Conservation (phyloP, 2,888 invertebrate genomes). For the Orthonychiurus folsomi region DNA sequence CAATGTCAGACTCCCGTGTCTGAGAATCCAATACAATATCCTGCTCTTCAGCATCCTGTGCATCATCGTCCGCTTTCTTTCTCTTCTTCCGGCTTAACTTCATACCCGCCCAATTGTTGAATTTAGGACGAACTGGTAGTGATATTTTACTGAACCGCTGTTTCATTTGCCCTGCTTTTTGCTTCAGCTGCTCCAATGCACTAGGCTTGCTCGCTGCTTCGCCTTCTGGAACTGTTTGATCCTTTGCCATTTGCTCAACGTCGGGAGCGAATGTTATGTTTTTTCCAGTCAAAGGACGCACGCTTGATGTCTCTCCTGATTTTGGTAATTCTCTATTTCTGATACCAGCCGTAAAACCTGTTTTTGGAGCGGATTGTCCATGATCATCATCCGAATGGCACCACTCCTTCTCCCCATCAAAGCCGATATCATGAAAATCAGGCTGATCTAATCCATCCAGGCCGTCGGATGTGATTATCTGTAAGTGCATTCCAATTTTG, state of each 20-base stretch:
- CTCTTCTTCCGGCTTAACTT: slow-evolving; percentile 23
- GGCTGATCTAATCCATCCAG: slow-evolving; percentile 37
- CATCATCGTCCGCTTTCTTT: slow-evolving; percentile 2
- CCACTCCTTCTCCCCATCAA: slow-evolving; percentile 40
- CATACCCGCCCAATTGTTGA: slow-evolving; percentile 44
- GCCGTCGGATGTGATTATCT: slow-evolving; percentile 38
- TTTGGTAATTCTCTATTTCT: slow-evolving; percentile 19
- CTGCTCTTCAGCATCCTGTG: slow-evolving; percentile 14
- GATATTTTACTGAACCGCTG: slow-evolving; percentile 43
- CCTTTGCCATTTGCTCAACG: slow-evolving; percentile 5
- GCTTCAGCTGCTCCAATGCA: slow-evolving; percentile 31
- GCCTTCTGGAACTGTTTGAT: slow-evolving; percentile 17
- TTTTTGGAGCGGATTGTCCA: slow-evolving; percentile 21
- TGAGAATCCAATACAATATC: slow-evolving; percentile 23
- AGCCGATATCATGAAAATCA: slow-evolving; percentile 32
- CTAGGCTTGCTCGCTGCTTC: slow-evolving; percentile 17
- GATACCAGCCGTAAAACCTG: slow-evolving; percentile 30
- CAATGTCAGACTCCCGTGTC: not conserved
- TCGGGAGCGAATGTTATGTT: slow-evolving; percentile 29
- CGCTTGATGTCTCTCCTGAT: slow-evolving; percentile 22
- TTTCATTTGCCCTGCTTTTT: slow-evolving; percentile 32
- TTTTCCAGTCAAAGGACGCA: slow-evolving; percentile 31
- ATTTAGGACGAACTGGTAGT: slow-evolving; percentile 55
- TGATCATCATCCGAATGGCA: slow-evolving; percentile 22
- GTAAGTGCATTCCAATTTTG: not conserved